Base-by-base conservation (phyloP, 2,797 vertebrate genomes). In the Clarias pachynema region DNA sequence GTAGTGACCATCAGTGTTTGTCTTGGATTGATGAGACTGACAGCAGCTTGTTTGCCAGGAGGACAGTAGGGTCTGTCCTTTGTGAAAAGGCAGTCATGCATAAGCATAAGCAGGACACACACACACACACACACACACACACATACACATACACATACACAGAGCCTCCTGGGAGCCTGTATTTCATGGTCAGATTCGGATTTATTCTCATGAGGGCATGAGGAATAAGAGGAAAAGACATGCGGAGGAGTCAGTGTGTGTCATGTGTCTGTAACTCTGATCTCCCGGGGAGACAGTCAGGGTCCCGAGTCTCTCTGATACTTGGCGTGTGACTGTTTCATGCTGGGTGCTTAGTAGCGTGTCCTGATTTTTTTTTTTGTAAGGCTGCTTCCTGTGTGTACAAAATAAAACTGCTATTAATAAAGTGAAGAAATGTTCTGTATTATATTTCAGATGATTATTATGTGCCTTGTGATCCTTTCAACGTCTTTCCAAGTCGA, bases 81-180 rank as follows among this genome's bases (percentile, higher is more conserved):
- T 95, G 93, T 95, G 88, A 85, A 84, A 73, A 90, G 89, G 91
- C 91, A 93, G 84, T 87, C 88, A 91, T 92, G 94, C 90, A 72
- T 92, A 89, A 94, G 91, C 87, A 81, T 86, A 92, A 89, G 93
- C 65, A 86, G 18, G 24, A 44, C 20, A 59, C 49, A 49, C 12
- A 14, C 12, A 49, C 44, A 49, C 62, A 53, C 70, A 57, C 26
- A 75, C 16, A 72, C 26, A 74, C 40, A 72, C 37, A 6, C n/a
- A 44, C 20, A 59, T 12, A 49, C 12, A 14, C 12, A 49, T 12
- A 49, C 62, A 53, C 40, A 82, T 53, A 29, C 66, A 79, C 66
- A 81, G 68, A 15, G 78, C 44, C 74, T n/a, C 73, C 29, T 62
- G 31, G 57, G 66, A 87, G 66, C 62, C 66, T 83, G 74, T 80